A percentile compares a stretch with the other conserved stretches of the same genome.
Evolutionary conservation across 2,797 vertebrate genomes (phyloP).

Genomic region (Parambassis ranga): DNA sequence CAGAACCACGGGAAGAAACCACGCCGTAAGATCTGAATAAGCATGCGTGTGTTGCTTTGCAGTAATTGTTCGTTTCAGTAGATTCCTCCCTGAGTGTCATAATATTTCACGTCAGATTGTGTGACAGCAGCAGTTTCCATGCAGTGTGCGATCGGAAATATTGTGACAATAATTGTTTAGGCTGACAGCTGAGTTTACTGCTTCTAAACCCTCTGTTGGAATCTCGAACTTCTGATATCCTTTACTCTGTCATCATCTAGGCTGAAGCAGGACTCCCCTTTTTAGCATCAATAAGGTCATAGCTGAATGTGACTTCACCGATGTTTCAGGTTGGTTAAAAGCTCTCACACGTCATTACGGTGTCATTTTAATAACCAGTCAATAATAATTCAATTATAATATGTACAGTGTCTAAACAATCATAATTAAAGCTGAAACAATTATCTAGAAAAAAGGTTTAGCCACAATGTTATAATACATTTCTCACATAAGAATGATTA

Average conservation of each 20-base stretch:
- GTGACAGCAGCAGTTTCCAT: constrained; percentile 26
- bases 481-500: too few relatives aligned
- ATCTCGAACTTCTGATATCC: constrained; percentile 7
- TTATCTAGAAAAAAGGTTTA: not conserved
- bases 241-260: not conserved
- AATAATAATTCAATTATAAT: not conserved
- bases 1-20: not conserved
- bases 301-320: not conserved
- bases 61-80: not conserved
- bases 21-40: not conserved
- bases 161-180: constrained; percentile 64
- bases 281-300: constrained; percentile 28
- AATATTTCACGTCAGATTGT: constrained; percentile 43
- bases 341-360: not conserved
- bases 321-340: not conserved
- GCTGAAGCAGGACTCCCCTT: not conserved
- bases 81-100: constrained; percentile 35
- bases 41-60: not conserved
- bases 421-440: not conserved
- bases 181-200: constrained; percentile 33
- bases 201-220: not conserved
- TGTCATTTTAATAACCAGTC: not conserved
- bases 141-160: constrained; percentile 45
- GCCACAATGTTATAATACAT: not conserved
- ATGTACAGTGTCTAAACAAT: too few relatives aligned